These are phyloP conservation scores for Rhegmatorhina hoffmannsi DNA, from an alignment of 2,113 vertebrate genomes.

Conservation along the genomic window DNA sequence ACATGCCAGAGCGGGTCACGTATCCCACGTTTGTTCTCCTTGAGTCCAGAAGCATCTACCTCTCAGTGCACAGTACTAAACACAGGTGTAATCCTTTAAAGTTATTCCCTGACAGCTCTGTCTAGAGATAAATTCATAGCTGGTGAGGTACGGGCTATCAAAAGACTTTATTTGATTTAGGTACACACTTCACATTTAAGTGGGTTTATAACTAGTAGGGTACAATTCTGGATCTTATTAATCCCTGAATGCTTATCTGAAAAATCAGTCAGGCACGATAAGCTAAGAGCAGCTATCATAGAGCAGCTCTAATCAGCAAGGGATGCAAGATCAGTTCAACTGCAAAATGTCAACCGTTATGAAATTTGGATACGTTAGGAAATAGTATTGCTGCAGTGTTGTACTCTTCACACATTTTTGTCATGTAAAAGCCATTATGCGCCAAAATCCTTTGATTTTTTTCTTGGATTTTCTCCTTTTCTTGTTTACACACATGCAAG, in stretches of 20 bases:
- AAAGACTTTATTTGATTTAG: not conserved
- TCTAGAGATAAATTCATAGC: not conserved
- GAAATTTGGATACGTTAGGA: not conserved
- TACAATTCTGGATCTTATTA: not conserved
- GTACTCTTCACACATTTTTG: not conserved
- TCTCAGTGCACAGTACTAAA: not conserved
- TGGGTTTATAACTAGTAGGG: not conserved
- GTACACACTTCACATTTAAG: not conserved
- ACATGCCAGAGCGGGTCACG: not conserved
- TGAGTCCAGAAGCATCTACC: not conserved
- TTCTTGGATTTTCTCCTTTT: not conserved
- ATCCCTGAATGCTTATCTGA: conserved; percentile 4
- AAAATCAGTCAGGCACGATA: not conserved
- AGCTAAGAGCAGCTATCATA: not conserved
- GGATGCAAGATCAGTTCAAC: not conserved
- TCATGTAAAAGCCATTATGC: not conserved
- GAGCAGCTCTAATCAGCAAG: not conserved
- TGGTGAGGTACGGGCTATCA: not conserved
- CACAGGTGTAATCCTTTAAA: not conserved
- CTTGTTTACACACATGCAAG: not conserved
- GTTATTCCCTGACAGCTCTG: not conserved
- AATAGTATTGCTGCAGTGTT: not conserved
- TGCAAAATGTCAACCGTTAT: not conserved
- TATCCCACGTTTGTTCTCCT: not conserved
- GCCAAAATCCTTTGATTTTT: not conserved